Conservation (phyloP, 2,797 vertebrate species). For the Amniataba percoides region DNA sequence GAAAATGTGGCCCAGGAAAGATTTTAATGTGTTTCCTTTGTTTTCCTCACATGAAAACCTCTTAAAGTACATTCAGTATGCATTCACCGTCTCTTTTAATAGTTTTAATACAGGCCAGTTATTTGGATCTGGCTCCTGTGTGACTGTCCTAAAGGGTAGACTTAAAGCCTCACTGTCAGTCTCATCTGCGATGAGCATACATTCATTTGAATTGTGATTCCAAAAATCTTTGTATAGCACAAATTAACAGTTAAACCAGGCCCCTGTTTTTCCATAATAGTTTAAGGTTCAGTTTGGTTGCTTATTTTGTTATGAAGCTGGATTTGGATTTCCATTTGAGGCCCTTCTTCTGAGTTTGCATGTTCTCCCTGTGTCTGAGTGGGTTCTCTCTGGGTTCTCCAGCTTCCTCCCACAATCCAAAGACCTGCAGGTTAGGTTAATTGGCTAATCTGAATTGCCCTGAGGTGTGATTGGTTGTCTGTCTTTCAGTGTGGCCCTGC, state of each 20-base stretch:
- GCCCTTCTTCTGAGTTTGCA: no score
- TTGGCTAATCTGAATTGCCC: no score
- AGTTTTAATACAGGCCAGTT: not conserved
- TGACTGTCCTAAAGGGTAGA: not conserved
- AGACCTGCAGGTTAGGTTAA: no score
- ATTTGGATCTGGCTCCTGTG: not conserved
- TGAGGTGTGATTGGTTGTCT: no score
- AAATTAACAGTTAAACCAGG: not conserved
- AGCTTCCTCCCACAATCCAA: no score
- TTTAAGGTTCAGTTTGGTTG: not conserved
- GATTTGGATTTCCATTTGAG: not conserved
- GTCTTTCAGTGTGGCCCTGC: no score
- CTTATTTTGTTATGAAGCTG: not conserved
- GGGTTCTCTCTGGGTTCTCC: no score
- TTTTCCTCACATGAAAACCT: not conserved
- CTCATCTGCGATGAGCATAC: not conserved
- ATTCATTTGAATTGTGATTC: not conserved
- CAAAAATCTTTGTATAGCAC: not conserved
- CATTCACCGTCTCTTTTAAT: not conserved
- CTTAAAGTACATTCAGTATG: not conserved
- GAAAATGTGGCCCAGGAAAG: not conserved
- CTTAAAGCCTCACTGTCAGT: not conserved
- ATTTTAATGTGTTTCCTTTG: not conserved
- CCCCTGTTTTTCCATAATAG: not conserved
- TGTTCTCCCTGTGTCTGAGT: no score